Evolutionary conservation across 2,113 vertebrate species (phyloP), one percentile per base, ranked within the genome.

Genomic region (Dendropsophus ebraccatus): DNA sequence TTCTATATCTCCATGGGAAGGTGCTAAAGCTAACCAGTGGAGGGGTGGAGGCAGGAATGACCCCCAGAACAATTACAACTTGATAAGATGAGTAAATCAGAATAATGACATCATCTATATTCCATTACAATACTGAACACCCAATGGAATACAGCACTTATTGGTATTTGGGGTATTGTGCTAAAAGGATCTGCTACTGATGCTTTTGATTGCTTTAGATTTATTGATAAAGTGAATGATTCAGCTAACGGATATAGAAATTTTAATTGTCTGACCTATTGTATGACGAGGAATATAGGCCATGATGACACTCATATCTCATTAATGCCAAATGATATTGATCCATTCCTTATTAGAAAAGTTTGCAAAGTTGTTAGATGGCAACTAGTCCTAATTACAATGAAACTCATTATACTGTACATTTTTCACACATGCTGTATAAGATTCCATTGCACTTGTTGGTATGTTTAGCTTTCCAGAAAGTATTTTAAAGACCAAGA

Each of bases 51-150:
- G 41, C 50, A 14, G 32, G n/a, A 8, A 25, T 30, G 41, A 28
- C 5, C 32, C 69, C 69, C 69, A 83, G 28, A 41, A 69, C 50
- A 72, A 82, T 83, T 70, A 56, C 50, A 41, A 70, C 45, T 70
- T 82, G 9, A 56, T 73, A 56, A 41, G 13, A 58, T 45, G 28
- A 82, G 67, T 72, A 82, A 52, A 72, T 54, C 30, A 58, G 32
- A 58, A 28, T 37, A 73, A 67, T 82, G 58, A 56, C 65, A 83
- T 83, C 81, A 82, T 83, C 50, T 56, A 30, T 45, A 28, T 41
- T 73, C 69, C 69, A 73, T 83, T 73, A 82, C 69, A 49, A 73
- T 41, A 25, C 45, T 41, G 81, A 73, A 35, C 50, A n/a, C 67
- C 69, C 69, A 56, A 67, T 35, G 65, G 81, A 52, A 52, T 72